A percentile compares a stretch with the other conserved stretches of the same genome.
Conservation (phyloP, 2,113 vertebrate genomes). For the Phalacrocorax carbo region DNA sequence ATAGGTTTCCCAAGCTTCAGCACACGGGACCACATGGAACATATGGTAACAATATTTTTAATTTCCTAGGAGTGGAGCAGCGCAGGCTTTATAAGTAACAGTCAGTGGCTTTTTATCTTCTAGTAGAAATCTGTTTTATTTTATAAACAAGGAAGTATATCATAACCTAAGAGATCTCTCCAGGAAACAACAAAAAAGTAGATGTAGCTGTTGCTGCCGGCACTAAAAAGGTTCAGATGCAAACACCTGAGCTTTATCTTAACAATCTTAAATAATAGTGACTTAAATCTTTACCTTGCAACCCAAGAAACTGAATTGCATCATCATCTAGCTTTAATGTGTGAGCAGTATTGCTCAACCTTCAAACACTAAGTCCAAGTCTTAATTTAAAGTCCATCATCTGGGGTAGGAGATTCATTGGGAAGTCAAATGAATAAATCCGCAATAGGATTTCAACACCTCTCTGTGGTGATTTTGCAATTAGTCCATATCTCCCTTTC, state of each 20-base stretch:
- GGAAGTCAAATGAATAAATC: not conserved
- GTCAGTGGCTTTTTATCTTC: conserved; percentile 3
- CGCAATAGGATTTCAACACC: not conserved
- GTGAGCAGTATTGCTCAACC: not conserved
- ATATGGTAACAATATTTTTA: conserved; percentile 44
- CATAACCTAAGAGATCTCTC: not conserved
- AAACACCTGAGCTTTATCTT: not conserved
- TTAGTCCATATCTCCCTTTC: not conserved
- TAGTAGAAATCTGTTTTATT: conserved; percentile 18
- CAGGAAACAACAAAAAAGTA: not conserved
- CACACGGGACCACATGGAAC: not conserved
- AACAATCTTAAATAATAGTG: not conserved
- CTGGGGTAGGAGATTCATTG: not conserved
- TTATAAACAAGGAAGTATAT: conserved; percentile 13
- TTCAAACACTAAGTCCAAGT: not conserved
- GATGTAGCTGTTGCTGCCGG: not conserved
- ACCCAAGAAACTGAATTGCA: not conserved
- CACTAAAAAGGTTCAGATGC: not conserved
- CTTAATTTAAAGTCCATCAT: not conserved
- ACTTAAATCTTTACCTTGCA: not conserved
- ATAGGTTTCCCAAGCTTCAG: not conserved
- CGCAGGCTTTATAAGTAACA: not conserved
- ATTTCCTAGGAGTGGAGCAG: conserved; percentile 2
- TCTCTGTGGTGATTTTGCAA: not conserved
- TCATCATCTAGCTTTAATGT: not conserved